Evolutionary conservation across 1,140 invertebrate genomes (phyloP), one percentile per base, ranked within the genome.

Genomic region (Eueides isabella): DNA sequence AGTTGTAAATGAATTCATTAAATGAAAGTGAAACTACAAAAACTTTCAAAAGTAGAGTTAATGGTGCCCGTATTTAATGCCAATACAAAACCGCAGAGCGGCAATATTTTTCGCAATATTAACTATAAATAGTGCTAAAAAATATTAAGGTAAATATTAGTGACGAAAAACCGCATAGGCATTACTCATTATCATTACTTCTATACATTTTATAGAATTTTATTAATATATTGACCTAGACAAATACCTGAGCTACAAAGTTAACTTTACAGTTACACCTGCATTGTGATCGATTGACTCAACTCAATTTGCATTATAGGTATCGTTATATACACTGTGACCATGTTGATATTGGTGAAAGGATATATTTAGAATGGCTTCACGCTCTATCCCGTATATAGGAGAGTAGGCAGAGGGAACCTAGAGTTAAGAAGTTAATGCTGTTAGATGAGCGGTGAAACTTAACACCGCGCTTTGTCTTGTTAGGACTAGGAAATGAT

Each of bases 241-340:
- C 23, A 55, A 55, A 55, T 55, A 55, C 48, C 23, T 12, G 12
- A 55, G 48, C 48, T 19, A 26, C 19, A 55, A 55, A 55, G 48
- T 23, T 26, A 12, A 23, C 48, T 55, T 12, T 55, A 68, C 67
- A 68, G 67, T 68, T 68, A 68, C 30, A 61, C 48, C 67, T 61
- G 61, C 64, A 78, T 78, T 74, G 72, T 74, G 65, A 71, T 74
- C 72, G 68, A 74, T 71, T 74, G 76, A 78, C 16, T 78, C 76
- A 78, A 41, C 61, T 55, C 64, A 68, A 74, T 77, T 77, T 74
- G 55, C 69, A 75, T 74, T 71, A 67, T 61, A 74, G 64, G 68
- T 63, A 38, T 38, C 35, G 16, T 14, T 38, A 38, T 4, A 68
- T 48, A 62, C 30, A 31, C 28, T 68, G 70, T 72, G 63, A 61